A percentile compares a stretch with the other conserved stretches of the same genome.
Conservation (phyloP, 2,797 vertebrate species). For the Ctenopoma kingsleyae region DNA sequence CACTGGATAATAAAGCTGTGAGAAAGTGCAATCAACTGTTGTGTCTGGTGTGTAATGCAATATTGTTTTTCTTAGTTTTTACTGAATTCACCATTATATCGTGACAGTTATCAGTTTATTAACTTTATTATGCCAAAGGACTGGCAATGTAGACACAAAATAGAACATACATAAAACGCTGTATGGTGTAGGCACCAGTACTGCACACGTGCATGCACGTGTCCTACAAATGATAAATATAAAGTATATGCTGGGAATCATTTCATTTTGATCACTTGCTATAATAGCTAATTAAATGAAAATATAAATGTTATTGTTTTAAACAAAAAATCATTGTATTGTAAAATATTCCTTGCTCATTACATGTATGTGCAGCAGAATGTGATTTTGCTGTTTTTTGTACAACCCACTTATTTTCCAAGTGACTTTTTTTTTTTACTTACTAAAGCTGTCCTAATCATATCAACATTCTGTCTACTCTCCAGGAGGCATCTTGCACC, state of each 20-base stretch:
- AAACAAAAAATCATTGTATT: too few species aligned
- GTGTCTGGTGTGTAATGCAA: not conserved
- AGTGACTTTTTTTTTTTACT: too few species aligned
- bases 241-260: not conserved
- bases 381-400: not conserved
- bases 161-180: not conserved
- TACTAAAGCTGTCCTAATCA: too few species aligned
- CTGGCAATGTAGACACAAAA: not conserved
- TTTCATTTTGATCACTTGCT: too few species aligned
- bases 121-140: not conserved
- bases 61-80: not conserved
- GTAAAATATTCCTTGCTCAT: not conserved
- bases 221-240: not conserved
- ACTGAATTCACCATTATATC: conserved; percentile 1
- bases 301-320: too few species aligned
- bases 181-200: not conserved
- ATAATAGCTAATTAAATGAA: too few species aligned
- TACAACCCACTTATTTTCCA: not conserved
- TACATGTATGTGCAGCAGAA: not conserved
- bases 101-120: not conserved
- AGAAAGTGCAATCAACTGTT: not conserved
- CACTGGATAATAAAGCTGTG: not conserved
- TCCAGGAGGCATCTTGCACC: not conserved
- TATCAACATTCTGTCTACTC: conserved; percentile 6
- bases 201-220: not conserved